Evolutionary conservation across 2,888 invertebrate species (phyloP).

Genomic region (Rhyacophila evoluta): DNA sequence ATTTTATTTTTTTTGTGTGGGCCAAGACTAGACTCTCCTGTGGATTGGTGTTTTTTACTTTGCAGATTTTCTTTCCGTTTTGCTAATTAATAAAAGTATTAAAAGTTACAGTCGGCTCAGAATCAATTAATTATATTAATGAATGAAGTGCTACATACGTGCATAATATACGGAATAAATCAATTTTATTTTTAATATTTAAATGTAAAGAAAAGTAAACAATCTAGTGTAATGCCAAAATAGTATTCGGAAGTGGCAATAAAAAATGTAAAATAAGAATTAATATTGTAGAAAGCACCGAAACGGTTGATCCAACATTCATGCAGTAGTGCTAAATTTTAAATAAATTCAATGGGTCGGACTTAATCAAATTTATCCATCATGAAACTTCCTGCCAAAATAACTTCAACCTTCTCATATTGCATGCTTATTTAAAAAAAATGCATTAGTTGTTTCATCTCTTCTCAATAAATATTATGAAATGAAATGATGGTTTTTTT

Average conservation of each 20-base stretch:
- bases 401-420: neutral
- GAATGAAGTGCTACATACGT: neutral
- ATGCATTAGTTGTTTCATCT: neutral
- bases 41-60: too few species aligned
- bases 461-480: neutral
- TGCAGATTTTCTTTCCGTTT: too few species aligned
- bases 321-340: neutral
- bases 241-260: conserved; percentile 6
- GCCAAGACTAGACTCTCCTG: too few species aligned
- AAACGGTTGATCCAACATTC: neutral
- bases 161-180: conserved; percentile 3
- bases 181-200: conserved; percentile 24
- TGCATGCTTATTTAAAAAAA: neutral
- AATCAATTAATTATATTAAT: neutral
- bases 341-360: neutral
- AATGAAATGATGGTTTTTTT: neutral
- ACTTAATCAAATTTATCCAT: neutral
- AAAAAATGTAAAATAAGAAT: neutral
- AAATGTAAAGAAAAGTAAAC: neutral
- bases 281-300: conserved; percentile 1
- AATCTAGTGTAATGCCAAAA: conserved; percentile 22
- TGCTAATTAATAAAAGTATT: too few species aligned
- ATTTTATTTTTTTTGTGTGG: too few species aligned
- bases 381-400: neutral
- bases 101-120: neutral